Conservation (phyloP, 2,113 vertebrate genomes). For the Notiomystis cincta region DNA sequence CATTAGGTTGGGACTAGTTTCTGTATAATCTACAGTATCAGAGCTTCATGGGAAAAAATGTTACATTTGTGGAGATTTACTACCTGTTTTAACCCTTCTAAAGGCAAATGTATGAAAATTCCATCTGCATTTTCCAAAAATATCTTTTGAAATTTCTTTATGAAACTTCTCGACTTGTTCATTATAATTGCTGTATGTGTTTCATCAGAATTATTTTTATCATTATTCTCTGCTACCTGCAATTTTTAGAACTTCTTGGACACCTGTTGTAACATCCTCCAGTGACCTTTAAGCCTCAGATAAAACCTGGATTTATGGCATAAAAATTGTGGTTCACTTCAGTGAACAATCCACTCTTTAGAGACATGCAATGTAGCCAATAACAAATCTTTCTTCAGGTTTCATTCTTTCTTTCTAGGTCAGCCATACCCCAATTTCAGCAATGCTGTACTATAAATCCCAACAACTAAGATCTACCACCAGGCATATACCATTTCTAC, state of each 20-base stretch:
- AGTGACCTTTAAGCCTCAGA: neutral
- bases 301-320: neutral
- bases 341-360: neutral
- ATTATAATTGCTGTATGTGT: neutral
- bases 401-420: neutral
- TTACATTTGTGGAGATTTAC: neutral
- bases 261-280: neutral
- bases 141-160: neutral
- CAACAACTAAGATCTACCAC: neutral
- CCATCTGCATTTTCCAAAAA: neutral
- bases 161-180: neutral
- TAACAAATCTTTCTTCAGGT: neutral
- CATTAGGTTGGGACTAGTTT: neutral
- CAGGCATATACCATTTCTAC: neutral
- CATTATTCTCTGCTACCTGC: neutral
- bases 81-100: neutral
- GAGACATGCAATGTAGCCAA: neutral
- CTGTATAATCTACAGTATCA: neutral
- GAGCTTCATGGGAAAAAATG: neutral
- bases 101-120: neutral
- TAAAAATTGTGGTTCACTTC: neutral
- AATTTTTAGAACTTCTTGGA: neutral
- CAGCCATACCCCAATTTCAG: neutral
- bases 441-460: neutral
- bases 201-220: neutral